These are phyloP conservation scores for Brachyalestes nurse DNA, from an alignment of 2,797 vertebrate species.

Conservation along the genomic window DNA sequence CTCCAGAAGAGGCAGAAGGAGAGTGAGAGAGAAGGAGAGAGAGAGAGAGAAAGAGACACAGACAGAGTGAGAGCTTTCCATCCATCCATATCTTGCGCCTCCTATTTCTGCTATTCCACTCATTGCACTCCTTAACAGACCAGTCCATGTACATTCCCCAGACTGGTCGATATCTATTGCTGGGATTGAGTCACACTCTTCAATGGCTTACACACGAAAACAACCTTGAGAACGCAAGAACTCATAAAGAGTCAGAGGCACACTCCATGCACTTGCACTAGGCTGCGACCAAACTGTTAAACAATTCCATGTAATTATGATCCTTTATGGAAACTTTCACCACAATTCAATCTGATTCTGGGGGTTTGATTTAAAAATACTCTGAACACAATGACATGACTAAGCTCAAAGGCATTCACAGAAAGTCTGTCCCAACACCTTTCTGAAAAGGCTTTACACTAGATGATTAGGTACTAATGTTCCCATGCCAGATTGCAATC, in stretches of 20 bases:
- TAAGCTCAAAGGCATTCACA: too few relatives aligned
- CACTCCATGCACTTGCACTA: not conserved
- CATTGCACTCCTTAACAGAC: slow-evolving; percentile 27
- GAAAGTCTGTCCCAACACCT: too few relatives aligned
- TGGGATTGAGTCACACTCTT: slow-evolving; percentile 22
- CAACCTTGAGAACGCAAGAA: slow-evolving; percentile 7
- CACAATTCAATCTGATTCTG: not conserved
- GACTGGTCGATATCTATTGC: slow-evolving; percentile 37
- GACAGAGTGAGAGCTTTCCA: not conserved
- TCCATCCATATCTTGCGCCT: slow-evolving; percentile 5
- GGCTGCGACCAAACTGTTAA: not conserved
- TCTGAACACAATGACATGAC: too few relatives aligned
- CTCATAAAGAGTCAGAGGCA: slow-evolving; percentile 4
- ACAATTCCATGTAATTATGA: not conserved
- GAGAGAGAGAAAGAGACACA: not conserved
- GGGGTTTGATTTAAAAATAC: too few relatives aligned
- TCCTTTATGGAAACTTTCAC: not conserved
- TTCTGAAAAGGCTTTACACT: too few relatives aligned
- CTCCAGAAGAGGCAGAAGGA: slow-evolving; percentile 24
- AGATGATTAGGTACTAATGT: too few relatives aligned
- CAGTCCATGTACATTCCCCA: slow-evolving; percentile 31
- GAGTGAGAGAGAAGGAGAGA: not conserved
- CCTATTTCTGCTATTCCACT: slow-evolving; percentile 10
- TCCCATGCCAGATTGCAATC: too few relatives aligned
- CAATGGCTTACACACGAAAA: slow-evolving; percentile 29